Base-by-base conservation (phyloP, 1,140 invertebrate species). In the Drosophila lacertosa region DNA sequence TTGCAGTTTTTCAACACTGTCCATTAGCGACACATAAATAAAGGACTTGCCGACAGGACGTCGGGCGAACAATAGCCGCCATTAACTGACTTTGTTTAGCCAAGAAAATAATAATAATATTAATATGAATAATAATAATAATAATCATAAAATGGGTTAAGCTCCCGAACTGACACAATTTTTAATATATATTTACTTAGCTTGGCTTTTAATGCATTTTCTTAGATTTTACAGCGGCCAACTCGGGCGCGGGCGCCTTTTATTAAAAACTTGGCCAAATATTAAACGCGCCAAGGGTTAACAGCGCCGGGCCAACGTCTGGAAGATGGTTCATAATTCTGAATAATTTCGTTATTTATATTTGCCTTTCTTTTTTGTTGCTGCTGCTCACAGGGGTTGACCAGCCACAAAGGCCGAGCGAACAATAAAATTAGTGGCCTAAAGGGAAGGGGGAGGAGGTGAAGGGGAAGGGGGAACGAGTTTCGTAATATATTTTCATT, bases 261-360 rank as follows among this genome's bases (percentile, higher is more conserved):
- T 50, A 80, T 67, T 86, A 84, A 86, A 84, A 84, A 81, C 77
- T 86, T 70, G 58, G 69, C 44, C 67, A 69, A 70, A 69, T 79
- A 74, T 78, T 69, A 55, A 67, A 76, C 58, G 42, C 55, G 50
- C 66, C 54, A 86, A 84, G 82, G 81, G 81, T 77, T 88, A 84
- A 86, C 45, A 48, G n/a, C 33, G 26, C 40, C 24, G n/a, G n/a
- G 20, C 18, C 22, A 13, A 22, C 15, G 18, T 9, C 33, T 48
- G 22, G 63, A 62, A 63, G 50, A 74, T 66, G 66, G 44, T 57
- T 75, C 82, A 84, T 84, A 84, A 86, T 84, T 84, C 75, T 86
- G 82, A 74, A 86, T 84, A 84, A 84, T 84, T 86, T 77, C 68
- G 50, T 84, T 84, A 80, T 84, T 83, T 83, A 72, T 83, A 82